Evolutionary conservation across 2,888 invertebrate genomes (phyloP).

Genomic region (Drosophila pseudotalamancana): DNA sequence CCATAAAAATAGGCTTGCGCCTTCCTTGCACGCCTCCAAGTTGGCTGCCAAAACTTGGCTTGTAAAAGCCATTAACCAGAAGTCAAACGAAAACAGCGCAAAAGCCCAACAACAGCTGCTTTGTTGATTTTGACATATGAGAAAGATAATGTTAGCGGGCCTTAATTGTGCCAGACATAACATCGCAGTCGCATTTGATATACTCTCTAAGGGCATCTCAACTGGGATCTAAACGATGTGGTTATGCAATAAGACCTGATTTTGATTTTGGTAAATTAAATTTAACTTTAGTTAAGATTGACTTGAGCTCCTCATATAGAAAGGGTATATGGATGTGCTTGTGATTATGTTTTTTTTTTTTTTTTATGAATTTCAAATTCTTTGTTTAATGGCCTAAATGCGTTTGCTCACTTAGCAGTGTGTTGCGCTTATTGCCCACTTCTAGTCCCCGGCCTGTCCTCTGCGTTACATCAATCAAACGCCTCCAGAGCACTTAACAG

Average conservation of each 20-base stretch:
- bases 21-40: constrained; percentile 26
- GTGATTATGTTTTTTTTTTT: background rate
- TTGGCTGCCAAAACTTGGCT: constrained; percentile 47
- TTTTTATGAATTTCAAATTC: background rate
- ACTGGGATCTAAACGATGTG: background rate
- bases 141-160: constrained; percentile 43
- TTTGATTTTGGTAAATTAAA: constrained; percentile 1
- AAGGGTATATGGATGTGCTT: constrained; percentile 13
- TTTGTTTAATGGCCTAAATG: constrained; percentile 41
- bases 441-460: background rate
- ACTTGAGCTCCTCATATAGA: background rate
- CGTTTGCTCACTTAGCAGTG: constrained; percentile 28
- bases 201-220: constrained; percentile 11
- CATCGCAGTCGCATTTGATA: constrained; percentile 18
- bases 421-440: constrained; percentile 25
- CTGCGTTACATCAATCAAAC: constrained; percentile 62
- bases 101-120: constrained; percentile 49
- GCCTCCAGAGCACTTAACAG: constrained; percentile 47
- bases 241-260: background rate
- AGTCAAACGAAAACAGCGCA: constrained; percentile 22
- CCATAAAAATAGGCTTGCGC: constrained; percentile 50
- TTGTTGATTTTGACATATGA: constrained; percentile 68
- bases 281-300: background rate
- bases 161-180: constrained; percentile 38
- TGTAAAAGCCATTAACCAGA: constrained; percentile 44